A percentile compares a stretch with the other conserved stretches of the same genome.
Conservation (phyloP, 2,797 vertebrate species). For the Hippopotamyrus pictus region DNA sequence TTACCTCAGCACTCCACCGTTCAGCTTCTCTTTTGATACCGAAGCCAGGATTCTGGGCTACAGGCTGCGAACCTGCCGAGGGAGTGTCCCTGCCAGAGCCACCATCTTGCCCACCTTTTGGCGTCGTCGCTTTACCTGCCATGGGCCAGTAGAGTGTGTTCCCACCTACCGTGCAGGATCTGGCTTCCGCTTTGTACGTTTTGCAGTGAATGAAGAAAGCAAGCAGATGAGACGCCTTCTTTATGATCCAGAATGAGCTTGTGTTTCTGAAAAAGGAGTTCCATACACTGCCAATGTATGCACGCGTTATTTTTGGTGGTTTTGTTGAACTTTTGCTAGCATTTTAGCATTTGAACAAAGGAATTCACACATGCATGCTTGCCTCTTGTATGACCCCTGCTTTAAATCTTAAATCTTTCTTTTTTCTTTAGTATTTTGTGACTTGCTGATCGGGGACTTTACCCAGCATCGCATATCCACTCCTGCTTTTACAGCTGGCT, state of each 20-base stretch:
- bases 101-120: not conserved
- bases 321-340: not conserved
- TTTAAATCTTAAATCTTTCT: not conserved
- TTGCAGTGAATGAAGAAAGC: not conserved
- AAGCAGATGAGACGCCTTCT: not conserved
- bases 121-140: not conserved
- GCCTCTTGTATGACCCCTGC: not conserved
- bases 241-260: not conserved
- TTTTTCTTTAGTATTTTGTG: not conserved
- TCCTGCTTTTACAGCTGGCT: not conserved
- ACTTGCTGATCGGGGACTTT: not conserved
- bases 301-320: not conserved
- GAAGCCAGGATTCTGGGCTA: not conserved
- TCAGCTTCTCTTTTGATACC: constrained; percentile 18
- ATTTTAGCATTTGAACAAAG: not conserved
- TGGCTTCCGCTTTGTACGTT: not conserved
- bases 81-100: not conserved
- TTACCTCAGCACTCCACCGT: constrained; percentile 1
- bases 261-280: not conserved
- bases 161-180: not conserved
- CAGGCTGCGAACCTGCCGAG: not conserved
- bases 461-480: not conserved
- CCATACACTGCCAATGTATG: not conserved
- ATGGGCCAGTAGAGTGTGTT: not conserved
- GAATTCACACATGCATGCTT: not conserved